Base-by-base conservation (phyloP, 2,888 invertebrate genomes). In the Acronicta psi region DNA sequence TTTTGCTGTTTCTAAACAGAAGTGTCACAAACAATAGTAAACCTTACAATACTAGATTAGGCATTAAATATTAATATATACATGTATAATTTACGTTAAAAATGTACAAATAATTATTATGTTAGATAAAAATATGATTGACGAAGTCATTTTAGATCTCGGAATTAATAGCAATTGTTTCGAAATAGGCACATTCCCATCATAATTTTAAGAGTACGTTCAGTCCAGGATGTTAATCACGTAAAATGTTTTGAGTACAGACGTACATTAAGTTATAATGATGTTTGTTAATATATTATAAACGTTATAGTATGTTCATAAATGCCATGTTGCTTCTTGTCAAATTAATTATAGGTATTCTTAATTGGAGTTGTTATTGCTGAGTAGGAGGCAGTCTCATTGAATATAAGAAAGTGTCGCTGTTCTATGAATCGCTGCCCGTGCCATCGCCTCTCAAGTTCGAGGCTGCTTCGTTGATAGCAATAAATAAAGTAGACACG, bases 241-340 rank as follows among this genome's bases (percentile, higher is more conserved):
- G 20, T 4, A 4, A 7, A 25, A 25, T 9, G 10, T 9, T 25
- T 25, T 25, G 10, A 25, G 18, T 18, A 31, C 17, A 2, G 17
- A 44, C 25, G 2, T 29, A 47, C 5, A 11, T 34, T 25, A 16
- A 13, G 34, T 11, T 0, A 10, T 8, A 25, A 1, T 25, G 8
- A 25, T 0, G 1, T 29, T 29, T 2, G 29, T 29, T 29, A 25
- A 7, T 25, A 25, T 25, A n/a, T n/a, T n/a, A n/a, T 31, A n/a
- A 29, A 31, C 13, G 11, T 13, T 29, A 31, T n/a, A 34, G 31
- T 34, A n/a, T 40, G 71, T 69, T 70, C 71, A 58, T 71, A 59
- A 56, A 49, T 25, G 75, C 72, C 72, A 72, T 71, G 54, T 63
- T 69, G 44, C 50, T 55, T 71, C 70, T 73, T 59, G 70, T 71